Percentiles rank a stretch among this genome's conserved stretches.
These are phyloP conservation scores for Corythoichthys intestinalis DNA, from an alignment of 2,113 vertebrate species.

Conservation along the genomic window DNA sequence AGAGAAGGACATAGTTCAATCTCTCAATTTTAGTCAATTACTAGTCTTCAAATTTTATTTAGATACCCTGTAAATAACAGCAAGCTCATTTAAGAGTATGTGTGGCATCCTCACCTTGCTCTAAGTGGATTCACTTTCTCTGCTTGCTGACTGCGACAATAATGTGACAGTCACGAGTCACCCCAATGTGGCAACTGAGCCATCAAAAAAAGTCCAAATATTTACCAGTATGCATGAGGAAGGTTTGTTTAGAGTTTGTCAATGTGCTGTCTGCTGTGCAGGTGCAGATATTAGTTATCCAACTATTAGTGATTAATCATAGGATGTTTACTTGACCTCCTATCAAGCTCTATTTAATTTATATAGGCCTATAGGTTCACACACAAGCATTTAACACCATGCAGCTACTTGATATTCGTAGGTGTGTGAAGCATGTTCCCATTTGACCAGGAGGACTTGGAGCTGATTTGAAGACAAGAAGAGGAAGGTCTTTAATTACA, in stretches of 20 bases:
- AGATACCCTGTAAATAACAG: slow-evolving; percentile 48
- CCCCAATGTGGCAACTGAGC: slow-evolving; percentile 48
- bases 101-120: slow-evolving; percentile 35
- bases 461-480: slow-evolving; percentile 68
- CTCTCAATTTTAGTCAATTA: slow-evolving; percentile 48
- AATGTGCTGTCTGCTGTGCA: slow-evolving; percentile 31
- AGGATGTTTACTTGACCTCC: slow-evolving; percentile 12
- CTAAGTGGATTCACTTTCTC: slow-evolving; percentile 44
- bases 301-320: slow-evolving; percentile 20
- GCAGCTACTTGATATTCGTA: slow-evolving; percentile 65
- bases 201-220: slow-evolving; percentile 59
- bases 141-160: slow-evolving; percentile 30
- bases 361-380: not conserved
- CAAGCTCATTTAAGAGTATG: slow-evolving; percentile 45
- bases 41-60: slow-evolving; percentile 57
- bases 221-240: slow-evolving; percentile 54
- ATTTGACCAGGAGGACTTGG: slow-evolving; percentile 59
- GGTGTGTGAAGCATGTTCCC: slow-evolving; percentile 47
- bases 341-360: slow-evolving; percentile 21
- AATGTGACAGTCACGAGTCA: slow-evolving; percentile 42
- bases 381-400: slow-evolving; percentile 9
- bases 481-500: slow-evolving; percentile 72
- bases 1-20: slow-evolving; percentile 19
- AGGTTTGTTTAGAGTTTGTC: slow-evolving; percentile 48
- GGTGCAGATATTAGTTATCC: slow-evolving; percentile 49